These are phyloP conservation scores for Macquaria australasica DNA, from an alignment of 2,113 vertebrate genomes.

Conservation along the genomic window DNA sequence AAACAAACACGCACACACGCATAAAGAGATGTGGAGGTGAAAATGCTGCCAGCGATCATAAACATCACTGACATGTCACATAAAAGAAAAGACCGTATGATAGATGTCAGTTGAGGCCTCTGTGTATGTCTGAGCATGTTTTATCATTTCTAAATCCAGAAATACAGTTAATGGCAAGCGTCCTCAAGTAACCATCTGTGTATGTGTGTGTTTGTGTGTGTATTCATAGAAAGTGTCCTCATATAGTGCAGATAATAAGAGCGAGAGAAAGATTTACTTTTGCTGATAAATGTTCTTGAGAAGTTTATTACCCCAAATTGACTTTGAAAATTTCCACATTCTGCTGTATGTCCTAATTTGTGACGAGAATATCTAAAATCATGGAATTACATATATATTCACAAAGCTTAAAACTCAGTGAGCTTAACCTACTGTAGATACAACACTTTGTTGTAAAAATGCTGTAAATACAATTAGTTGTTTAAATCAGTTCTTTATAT, in stretches of 20 bases:
- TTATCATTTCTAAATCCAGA: conserved; percentile 29
- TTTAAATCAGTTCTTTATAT: not conserved
- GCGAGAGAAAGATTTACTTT: not conserved
- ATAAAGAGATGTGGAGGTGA: not conserved
- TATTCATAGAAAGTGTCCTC: not conserved
- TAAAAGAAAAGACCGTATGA: conserved; percentile 39
- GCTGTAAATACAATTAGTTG: not conserved
- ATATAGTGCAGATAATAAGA: not conserved
- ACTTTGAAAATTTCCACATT: not conserved
- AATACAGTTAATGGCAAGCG: not conserved
- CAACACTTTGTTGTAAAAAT: no score
- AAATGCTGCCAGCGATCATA: conserved; percentile 39
- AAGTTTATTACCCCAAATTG: not conserved
- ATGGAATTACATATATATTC: not conserved
- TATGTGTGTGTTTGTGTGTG: not conserved
- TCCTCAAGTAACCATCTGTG: not conserved
- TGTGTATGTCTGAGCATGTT: conserved; percentile 40
- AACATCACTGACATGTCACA: conserved; percentile 37
- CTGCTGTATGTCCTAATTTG: not conserved
- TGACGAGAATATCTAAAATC: not conserved
- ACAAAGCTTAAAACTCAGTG: no score
- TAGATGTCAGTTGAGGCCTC: conserved; percentile 28
- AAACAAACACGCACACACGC: not conserved
- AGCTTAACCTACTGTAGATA: no score
- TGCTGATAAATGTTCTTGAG: not conserved